phyloP scores from a whole-genome alignment of 2,888 invertebrate species.

The Hypena proboscidalis region DNA sequence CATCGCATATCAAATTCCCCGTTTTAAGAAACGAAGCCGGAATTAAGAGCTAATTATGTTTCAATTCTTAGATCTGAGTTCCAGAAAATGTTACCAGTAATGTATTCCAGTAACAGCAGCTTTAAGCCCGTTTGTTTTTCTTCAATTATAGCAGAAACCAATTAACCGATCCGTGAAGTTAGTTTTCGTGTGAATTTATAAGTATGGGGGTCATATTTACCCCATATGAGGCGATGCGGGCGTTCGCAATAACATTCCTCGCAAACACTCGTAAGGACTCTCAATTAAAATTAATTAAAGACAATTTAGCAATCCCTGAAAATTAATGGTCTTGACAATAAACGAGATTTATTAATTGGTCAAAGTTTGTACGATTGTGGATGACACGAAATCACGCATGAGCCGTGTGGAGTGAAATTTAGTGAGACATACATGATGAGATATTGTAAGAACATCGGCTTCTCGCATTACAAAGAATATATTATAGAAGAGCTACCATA shows the following conservation, averaged over 20 bases:
- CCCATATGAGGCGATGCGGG: conserved; percentile 72
- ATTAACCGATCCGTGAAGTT: conserved; percentile 47
- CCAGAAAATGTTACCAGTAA: conserved; percentile 60
- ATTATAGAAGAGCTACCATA: too few relatives aligned
- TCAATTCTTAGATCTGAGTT: conserved; percentile 52
- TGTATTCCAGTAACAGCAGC: conserved; percentile 53
- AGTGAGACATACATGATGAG: too few relatives aligned
- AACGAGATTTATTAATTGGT: conserved; percentile 75
- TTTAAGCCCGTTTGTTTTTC: conserved; percentile 50
- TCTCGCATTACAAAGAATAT: too few relatives aligned
- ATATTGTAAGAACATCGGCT: too few relatives aligned
- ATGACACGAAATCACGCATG: conserved; percentile 13
- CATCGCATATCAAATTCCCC: conserved; percentile 48
- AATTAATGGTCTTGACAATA: conserved; percentile 76
- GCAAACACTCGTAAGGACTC: conserved; percentile 73
- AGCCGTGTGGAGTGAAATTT: too few relatives aligned
- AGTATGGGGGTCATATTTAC: conserved; percentile 69
- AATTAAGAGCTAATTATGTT: conserved; percentile 58
- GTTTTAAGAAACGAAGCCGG: conserved; percentile 67
- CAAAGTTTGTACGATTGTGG: conserved; percentile 29
- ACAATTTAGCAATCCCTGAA: conserved; percentile 82
- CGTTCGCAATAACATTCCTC: conserved; percentile 73
- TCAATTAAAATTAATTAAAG: conserved; percentile 84
- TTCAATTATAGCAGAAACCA: conserved; percentile 51
- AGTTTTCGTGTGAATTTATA: conserved; percentile 64